These are phyloP conservation scores for Simalia tracyae DNA, from an alignment of 2,797 vertebrate genomes.

Conservation along the genomic window DNA sequence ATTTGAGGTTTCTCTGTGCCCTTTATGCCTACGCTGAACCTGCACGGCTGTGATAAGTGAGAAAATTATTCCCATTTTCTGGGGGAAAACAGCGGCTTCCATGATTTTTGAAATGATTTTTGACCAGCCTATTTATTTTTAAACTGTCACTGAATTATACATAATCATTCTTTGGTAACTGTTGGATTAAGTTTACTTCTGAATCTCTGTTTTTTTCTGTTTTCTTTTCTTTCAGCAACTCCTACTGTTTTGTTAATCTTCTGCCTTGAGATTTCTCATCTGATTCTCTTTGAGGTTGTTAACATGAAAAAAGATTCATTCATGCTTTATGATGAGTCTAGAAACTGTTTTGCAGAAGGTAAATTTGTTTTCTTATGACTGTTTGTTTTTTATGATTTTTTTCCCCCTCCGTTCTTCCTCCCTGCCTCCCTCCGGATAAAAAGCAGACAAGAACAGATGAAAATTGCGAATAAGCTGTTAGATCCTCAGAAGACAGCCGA, in stretches of 20 bases:
- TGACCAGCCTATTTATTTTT: neutral
- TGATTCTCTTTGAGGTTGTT: neutral
- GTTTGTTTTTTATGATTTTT: conserved; percentile 36
- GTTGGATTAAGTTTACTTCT: neutral
- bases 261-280: neutral
- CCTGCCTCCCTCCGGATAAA: conserved; percentile 27
- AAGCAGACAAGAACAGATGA: conserved; percentile 72
- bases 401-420: conserved; percentile 38
- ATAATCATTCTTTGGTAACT: neutral
- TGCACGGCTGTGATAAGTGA: neutral
- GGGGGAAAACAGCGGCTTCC: neutral
- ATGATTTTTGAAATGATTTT: neutral
- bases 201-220: neutral
- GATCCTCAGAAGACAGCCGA: conserved; percentile 56
- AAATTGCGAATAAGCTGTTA: conserved; percentile 65
- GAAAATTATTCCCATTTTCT: neutral
- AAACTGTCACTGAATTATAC: neutral
- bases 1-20: neutral
- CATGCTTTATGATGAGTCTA: conserved; percentile 9
- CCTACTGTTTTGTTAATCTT: neutral
- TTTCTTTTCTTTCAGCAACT: neutral
- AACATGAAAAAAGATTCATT: conserved; percentile 28
- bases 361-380: conserved; percentile 73
- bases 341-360: conserved; percentile 59
- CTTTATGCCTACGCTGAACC: neutral